phyloP scores from a whole-genome alignment of 2,888 invertebrate species.

The Oithona nana region DNA sequence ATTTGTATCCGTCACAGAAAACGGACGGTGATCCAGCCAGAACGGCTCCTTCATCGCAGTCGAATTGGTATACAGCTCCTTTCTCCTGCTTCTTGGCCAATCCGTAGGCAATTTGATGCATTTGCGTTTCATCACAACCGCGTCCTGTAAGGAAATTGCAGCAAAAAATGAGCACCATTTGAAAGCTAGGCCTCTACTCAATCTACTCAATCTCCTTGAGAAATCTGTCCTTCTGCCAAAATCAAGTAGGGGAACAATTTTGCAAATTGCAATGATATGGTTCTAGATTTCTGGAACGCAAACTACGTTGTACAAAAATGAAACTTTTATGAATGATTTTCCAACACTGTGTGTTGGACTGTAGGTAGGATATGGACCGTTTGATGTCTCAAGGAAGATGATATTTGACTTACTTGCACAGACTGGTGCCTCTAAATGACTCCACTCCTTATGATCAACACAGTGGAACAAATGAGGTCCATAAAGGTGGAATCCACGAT shows the following conservation, averaged over 20 bases:
- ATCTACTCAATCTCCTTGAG: no score
- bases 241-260: no score
- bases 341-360: no score
- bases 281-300: no score
- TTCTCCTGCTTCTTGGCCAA: not conserved
- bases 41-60: not conserved
- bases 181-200: no score
- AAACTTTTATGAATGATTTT: no score
- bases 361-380: not conserved
- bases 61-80: not conserved
- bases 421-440: not conserved
- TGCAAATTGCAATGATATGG: no score
- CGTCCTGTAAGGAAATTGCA: not conserved
- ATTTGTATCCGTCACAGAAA: not conserved
- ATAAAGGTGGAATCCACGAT: not conserved
- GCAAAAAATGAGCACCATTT: no score
- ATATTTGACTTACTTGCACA: slow-evolving; percentile 4
- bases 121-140: not conserved
- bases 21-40: not conserved
- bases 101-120: not conserved
- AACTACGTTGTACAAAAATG: no score
- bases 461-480: not conserved
- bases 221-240: no score
- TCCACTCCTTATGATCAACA: not conserved
- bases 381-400: not conserved